These are phyloP conservation scores for Ptyas mucosa DNA, from an alignment of 2,113 vertebrate genomes.

Conservation along the genomic window DNA sequence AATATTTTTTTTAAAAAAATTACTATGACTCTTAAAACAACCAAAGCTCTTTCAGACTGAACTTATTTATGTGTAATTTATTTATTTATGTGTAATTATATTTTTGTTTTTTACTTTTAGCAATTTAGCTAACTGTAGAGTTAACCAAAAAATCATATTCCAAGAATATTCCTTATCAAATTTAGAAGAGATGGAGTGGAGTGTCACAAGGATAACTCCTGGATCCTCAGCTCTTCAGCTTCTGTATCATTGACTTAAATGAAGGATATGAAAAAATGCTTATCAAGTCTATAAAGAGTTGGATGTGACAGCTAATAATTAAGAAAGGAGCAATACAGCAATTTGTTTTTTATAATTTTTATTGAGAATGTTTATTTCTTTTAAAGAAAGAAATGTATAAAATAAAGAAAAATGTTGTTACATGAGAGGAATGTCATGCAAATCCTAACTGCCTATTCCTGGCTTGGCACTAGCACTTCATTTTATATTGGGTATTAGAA, in stretches of 20 bases:
- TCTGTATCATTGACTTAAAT: not conserved
- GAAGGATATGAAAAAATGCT: not conserved
- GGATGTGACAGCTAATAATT: not conserved
- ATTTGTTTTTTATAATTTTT: not conserved
- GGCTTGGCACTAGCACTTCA: not conserved
- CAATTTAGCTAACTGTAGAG: not conserved
- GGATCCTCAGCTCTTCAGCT: not conserved
- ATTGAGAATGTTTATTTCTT: not conserved
- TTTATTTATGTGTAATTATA: not conserved
- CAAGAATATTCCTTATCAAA: not conserved
- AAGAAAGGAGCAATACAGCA: not conserved
- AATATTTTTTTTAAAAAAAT: too few relatives aligned
- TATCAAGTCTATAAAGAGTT: not conserved
- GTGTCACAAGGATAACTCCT: not conserved
- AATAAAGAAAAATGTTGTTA: accelerated
- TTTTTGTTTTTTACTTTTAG: not conserved
- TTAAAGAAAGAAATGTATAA: not conserved
- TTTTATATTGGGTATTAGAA: not conserved
- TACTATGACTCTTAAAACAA: not conserved
- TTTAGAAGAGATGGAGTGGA: not conserved
- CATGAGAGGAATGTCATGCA: not conserved
- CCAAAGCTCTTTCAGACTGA: not conserved
- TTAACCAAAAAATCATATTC: not conserved
- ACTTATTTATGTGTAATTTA: too few relatives aligned
- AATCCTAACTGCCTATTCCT: not conserved